Evolutionary conservation across 2,888 invertebrate species (phyloP).

Genomic region (Eustalomyia histrio): DNA sequence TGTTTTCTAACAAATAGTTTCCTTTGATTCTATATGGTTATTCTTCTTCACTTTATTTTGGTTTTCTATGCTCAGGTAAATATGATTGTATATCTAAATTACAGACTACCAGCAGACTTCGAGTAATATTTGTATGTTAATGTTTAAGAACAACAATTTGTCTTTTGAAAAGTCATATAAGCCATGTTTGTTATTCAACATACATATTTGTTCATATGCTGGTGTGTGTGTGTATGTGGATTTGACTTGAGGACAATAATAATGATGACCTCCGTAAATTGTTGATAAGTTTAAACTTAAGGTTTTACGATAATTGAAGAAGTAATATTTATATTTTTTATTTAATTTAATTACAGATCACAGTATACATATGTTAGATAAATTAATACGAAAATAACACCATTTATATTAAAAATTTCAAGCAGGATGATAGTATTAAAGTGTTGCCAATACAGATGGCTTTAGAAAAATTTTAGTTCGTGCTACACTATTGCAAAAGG

Average conservation of each 20-base stretch:
- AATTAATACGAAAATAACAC: too few species aligned
- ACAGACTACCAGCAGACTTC: neutral
- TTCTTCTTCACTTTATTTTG: conserved; percentile 25
- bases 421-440: too few species aligned
- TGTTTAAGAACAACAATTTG: conserved; percentile 31
- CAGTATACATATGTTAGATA: too few species aligned
- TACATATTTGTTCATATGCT: neutral
- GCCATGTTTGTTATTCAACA: neutral
- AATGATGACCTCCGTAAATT: conserved; percentile 29
- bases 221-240: conserved; percentile 25
- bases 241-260: conserved; percentile 55
- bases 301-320: neutral
- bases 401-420: too few species aligned
- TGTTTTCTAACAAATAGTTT: conserved; percentile 38
- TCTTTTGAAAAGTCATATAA: conserved; percentile 52
- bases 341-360: too few species aligned
- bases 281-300: conserved; percentile 7
- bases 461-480: too few species aligned
- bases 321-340: too few species aligned
- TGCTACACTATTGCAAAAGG: too few species aligned
- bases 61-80: conserved; percentile 46
- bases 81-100: neutral
- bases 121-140: neutral
- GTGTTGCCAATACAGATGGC: too few species aligned
- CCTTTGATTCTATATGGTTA: conserved; percentile 20